Evolutionary conservation across 2,113 vertebrate species (phyloP).

Genomic region (Condylura cristata): DNA sequence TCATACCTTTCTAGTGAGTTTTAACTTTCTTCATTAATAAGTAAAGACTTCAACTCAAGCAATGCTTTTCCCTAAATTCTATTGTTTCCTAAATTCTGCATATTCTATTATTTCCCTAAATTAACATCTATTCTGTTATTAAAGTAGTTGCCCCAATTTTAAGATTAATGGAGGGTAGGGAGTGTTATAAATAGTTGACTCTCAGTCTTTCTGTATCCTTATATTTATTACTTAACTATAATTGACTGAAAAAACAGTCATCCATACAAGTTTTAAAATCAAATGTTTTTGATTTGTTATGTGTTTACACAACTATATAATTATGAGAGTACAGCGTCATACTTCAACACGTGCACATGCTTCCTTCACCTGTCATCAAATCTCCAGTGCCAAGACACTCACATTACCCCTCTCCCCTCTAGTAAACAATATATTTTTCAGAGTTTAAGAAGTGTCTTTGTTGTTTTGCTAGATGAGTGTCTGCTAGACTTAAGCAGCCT

Average conservation of each 20-base stretch:
- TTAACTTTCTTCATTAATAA: neutral
- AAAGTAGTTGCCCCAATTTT: neutral
- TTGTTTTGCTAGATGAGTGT: too few species aligned
- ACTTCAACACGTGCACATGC: too few species aligned
- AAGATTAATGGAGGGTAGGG: neutral
- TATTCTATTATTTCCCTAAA: neutral
- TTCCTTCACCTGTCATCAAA: too few species aligned
- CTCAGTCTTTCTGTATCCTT: neutral
- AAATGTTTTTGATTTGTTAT: too few species aligned
- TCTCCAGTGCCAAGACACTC: too few species aligned
- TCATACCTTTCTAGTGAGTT: neutral
- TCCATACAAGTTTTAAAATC: neutral
- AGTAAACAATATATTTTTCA: too few species aligned
- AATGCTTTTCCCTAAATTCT: neutral
- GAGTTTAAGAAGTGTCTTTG: too few species aligned
- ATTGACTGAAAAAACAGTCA: neutral
- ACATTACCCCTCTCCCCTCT: too few species aligned
- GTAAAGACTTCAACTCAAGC: neutral
- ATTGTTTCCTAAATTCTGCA: neutral
- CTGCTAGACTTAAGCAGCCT: too few species aligned
- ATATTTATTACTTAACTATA: neutral
- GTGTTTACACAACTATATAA: too few species aligned
- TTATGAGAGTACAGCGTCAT: too few species aligned
- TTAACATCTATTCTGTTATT: neutral
- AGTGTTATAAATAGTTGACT: neutral